Base-by-base conservation (phyloP, 2,888 invertebrate genomes). In the Hofmannophila pseudospretella region DNA sequence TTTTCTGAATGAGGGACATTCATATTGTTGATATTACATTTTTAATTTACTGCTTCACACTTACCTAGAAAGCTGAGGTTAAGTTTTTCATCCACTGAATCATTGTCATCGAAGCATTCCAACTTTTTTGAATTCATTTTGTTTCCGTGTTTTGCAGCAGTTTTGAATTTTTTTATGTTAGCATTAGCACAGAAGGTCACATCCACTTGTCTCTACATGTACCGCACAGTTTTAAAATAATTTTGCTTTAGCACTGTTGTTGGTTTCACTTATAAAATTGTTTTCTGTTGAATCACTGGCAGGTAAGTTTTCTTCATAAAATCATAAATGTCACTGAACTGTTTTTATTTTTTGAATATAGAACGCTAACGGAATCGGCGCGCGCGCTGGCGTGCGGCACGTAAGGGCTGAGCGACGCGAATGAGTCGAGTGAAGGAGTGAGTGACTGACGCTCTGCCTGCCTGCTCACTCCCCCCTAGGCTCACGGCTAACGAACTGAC, bases 41-140 rank as follows among this genome's bases (percentile, higher is more conserved):
- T 16, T 16, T 16, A 16, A 16, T 16, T 16, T 12, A 8, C 3
- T 16, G 10, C 31, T 36, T 45, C 39, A 38, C 42, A 61, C 71
- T 75, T 54, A 85, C 86, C 86, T 86, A 85, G 74, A 75, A 85
- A 86, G 70, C 86, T 86, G 69, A 86, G 81, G 60, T 79, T 85
- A 43, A 76, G 70, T 58, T 85, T 85, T 47, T 73, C 84, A 64
- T 82, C 82, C 61, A 76, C 78, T 43, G 84, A 81, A 54, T 84
- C 80, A 41, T 76, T 73, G 54, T 84, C 75, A 42, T 74, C 74
- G 48, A 79, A 80, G 58, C 82, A 80, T 70, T 86, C 86, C 73
- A 86, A 67, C 69, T 85, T 86, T 74, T 86, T 86, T 44, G 85
- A 75, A 84, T 86, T 86, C 86, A 86, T 86, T 46, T 67, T 75